Conservation (phyloP, 2,113 vertebrate genomes). For the Saimiri boliviensis region DNA sequence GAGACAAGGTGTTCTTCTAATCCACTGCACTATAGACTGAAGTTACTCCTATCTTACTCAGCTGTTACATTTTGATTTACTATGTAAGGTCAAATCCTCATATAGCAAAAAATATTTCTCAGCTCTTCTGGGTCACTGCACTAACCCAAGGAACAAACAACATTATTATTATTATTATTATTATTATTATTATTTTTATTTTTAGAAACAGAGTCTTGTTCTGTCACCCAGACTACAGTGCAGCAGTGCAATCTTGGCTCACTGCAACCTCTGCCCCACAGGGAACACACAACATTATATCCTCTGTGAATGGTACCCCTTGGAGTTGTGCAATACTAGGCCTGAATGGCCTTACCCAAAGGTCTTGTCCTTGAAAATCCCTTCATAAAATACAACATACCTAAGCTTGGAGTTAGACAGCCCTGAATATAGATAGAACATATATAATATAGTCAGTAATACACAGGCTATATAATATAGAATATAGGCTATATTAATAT, state of each 20-base stretch:
- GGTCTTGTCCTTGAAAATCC: not conserved
- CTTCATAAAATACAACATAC: not conserved
- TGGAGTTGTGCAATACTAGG: no score
- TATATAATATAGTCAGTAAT: not conserved
- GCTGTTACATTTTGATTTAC: not conserved
- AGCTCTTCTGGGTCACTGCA: not conserved
- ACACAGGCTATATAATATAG: not conserved
- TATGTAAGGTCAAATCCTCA: not conserved
- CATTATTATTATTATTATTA: no score
- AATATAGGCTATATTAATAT: not conserved
- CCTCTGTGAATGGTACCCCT: not conserved
- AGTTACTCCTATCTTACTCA: fast-evolving
- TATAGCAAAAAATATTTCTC: not conserved
- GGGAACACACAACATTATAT: not conserved
- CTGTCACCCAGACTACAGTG: no score
- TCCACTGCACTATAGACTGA: not conserved
- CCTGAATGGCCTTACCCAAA: not conserved
- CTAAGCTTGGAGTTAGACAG: not conserved
- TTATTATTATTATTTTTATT: no score
- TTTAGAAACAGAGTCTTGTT: no score
- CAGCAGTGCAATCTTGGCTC: no score
- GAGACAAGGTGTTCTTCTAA: slow-evolving; percentile 13
- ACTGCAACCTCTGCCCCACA: no score
- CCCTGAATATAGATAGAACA: not conserved
- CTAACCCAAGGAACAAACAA: not conserved